These are phyloP conservation scores for Clunio marinus DNA, from an alignment of 2,888 invertebrate genomes.

Conservation along the genomic window DNA sequence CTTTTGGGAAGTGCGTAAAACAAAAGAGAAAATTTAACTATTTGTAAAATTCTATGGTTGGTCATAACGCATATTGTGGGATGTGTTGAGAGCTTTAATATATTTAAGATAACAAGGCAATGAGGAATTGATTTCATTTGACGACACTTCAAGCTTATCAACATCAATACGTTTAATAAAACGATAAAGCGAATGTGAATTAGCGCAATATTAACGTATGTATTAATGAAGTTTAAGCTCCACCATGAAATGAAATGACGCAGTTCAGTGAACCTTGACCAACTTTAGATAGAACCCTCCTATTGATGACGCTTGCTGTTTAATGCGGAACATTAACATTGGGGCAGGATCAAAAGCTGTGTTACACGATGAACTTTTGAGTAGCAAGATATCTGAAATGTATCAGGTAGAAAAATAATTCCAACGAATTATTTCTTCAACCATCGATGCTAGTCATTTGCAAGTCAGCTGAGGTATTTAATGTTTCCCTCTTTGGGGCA, in stretches of 20 bases:
- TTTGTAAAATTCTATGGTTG: slow-evolving; percentile 24
- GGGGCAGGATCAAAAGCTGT: not conserved
- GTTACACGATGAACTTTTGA: not conserved
- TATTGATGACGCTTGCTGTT: not conserved
- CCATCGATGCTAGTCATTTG: too few species aligned
- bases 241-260: slow-evolving; percentile 16
- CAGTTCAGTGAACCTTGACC: slow-evolving; percentile 38
- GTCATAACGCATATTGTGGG: slow-evolving; percentile 21
- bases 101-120: too few species aligned
- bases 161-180: too few species aligned
- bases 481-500: not conserved
- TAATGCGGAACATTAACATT: not conserved
- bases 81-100: slow-evolving; percentile 31
- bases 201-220: too few species aligned
- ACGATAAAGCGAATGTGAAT: too few species aligned
- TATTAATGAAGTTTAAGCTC: too few species aligned
- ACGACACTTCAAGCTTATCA: too few species aligned
- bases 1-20: not conserved
- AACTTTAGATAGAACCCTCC: slow-evolving; percentile 30
- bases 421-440: too few species aligned
- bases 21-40: not conserved
- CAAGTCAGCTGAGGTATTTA: not conserved
- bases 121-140: too few species aligned
- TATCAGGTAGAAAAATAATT: too few species aligned
- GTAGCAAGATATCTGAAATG: too few species aligned